Evolutionary conservation across 2,113 vertebrate species (phyloP).

Genomic region (Vulpes vulpes): DNA sequence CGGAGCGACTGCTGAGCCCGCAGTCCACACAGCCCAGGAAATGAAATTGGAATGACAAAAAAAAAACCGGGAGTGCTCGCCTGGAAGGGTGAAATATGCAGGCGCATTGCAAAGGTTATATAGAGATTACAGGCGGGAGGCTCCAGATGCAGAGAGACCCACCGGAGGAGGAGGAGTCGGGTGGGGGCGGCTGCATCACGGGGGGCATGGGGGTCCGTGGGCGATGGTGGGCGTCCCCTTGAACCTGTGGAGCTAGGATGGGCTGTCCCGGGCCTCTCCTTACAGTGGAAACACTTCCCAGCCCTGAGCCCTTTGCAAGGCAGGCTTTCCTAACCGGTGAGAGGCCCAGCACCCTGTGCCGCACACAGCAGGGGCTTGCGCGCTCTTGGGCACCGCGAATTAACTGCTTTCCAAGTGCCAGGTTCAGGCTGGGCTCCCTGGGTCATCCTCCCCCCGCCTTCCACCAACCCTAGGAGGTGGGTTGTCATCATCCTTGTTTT

Average conservation of each 20-base stretch:
- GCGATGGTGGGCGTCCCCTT: neutral
- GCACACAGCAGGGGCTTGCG: fast-evolving
- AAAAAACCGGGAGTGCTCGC: slow-evolving; percentile 88
- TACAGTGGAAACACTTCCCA: fast-evolving
- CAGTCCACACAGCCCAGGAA: slow-evolving; percentile 94
- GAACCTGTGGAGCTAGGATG: slow-evolving; percentile 3
- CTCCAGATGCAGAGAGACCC: slow-evolving; percentile 74
- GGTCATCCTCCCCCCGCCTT: too few species aligned
- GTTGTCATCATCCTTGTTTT: fast-evolving
- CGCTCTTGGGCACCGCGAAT: fast-evolving
- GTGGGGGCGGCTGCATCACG: neutral
- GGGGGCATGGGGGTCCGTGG: neutral
- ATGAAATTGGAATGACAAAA: slow-evolving; percentile 99
- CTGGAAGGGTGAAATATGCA: slow-evolving; percentile 90
- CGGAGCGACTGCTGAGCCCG: slow-evolving; percentile 98
- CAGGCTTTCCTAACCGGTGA: neutral
- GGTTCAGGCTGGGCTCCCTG: too few species aligned
- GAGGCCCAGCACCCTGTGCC: neutral
- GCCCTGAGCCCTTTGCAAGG: neutral
- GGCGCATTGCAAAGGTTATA: slow-evolving; percentile 88
- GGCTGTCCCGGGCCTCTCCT: neutral
- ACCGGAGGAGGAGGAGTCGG: neutral
- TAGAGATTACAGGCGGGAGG: slow-evolving; percentile 86
- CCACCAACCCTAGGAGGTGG: neutral
- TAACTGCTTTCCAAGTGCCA: fast-evolving